Evolutionary conservation across 2,797 vertebrate genomes (phyloP).

Genomic region (Ptychobarbus kaznakovi): DNA sequence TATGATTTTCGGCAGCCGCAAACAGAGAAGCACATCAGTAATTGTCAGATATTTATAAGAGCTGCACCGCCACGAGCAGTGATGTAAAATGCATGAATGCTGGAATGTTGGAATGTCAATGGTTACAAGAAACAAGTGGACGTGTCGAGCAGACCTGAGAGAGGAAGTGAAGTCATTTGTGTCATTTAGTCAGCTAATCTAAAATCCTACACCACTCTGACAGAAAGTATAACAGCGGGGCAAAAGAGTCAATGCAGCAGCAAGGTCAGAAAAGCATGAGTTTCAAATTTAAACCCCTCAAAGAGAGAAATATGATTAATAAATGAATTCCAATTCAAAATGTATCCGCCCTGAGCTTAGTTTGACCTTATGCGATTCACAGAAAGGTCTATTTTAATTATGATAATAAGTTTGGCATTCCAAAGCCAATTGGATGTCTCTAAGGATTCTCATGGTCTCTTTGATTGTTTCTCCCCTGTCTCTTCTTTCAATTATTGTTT

Average conservation of each 20-base stretch:
- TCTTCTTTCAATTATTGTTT: conserved; percentile 70
- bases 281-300: conserved; percentile 54
- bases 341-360: conserved; percentile 66
- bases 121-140: conserved; percentile 18
- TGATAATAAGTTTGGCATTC: conserved; percentile 76
- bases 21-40: conserved; percentile 47
- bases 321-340: conserved; percentile 68
- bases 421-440: conserved; percentile 59
- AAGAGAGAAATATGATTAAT: conserved; percentile 65
- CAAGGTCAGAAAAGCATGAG: conserved; percentile 69
- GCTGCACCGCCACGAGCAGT: conserved; percentile 42
- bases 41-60: conserved; percentile 61
- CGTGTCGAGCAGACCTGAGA: conserved; percentile 7
- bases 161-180: conserved; percentile 41
- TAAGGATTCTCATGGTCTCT: conserved; percentile 61
- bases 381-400: conserved; percentile 72
- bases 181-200: conserved; percentile 54
- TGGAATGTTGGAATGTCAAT: conserved; percentile 29
- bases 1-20: conserved; percentile 40
- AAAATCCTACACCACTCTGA: conserved; percentile 47
- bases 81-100: conserved; percentile 58
- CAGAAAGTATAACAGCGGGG: conserved; percentile 38
- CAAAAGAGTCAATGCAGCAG: conserved; percentile 43
- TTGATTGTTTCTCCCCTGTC: conserved; percentile 70
- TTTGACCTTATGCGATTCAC: conserved; percentile 74